Conservation (phyloP, 2,113 vertebrate species). For the Datnioides undecimradiatus region DNA sequence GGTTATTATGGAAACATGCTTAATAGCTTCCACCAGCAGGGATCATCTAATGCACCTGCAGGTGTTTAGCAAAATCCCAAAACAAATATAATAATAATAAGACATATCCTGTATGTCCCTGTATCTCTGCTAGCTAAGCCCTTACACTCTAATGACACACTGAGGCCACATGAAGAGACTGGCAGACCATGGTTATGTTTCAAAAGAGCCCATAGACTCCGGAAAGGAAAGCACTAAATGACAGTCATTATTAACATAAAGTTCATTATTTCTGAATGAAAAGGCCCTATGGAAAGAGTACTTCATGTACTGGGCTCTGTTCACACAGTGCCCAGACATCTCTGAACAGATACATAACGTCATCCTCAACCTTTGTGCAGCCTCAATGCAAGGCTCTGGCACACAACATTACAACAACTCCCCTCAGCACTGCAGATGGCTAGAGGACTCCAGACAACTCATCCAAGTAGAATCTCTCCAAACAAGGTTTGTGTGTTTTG, state of each 20-base stretch:
- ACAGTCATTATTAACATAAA: background rate
- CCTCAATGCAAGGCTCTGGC: background rate
- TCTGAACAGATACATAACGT: conserved; percentile 24
- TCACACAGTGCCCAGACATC: background rate
- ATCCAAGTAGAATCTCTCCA: conserved; percentile 9
- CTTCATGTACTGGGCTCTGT: conserved; percentile 6
- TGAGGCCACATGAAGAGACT: background rate
- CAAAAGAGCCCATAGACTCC: conserved; percentile 28
- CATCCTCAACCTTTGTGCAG: conserved; percentile 12
- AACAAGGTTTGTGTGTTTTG: conserved; percentile 33
- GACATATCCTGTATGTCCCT: background rate
- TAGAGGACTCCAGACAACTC: background rate
- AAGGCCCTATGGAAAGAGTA: background rate
- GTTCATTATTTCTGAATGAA: background rate
- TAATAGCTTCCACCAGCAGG: too few species aligned
- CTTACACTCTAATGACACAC: background rate
- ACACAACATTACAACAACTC: conserved; percentile 5
- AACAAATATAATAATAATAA: background rate
- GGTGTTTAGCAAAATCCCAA: background rate
- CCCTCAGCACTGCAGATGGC: background rate
- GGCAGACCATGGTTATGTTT: conserved; percentile 26
- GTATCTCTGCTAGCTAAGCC: background rate
- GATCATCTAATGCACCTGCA: too few species aligned
- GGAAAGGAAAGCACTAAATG: conserved; percentile 7
- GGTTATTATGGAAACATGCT: too few species aligned